phyloP scores from a whole-genome alignment of 2,797 vertebrate genomes.

The Amblyopsis hoosieri region DNA sequence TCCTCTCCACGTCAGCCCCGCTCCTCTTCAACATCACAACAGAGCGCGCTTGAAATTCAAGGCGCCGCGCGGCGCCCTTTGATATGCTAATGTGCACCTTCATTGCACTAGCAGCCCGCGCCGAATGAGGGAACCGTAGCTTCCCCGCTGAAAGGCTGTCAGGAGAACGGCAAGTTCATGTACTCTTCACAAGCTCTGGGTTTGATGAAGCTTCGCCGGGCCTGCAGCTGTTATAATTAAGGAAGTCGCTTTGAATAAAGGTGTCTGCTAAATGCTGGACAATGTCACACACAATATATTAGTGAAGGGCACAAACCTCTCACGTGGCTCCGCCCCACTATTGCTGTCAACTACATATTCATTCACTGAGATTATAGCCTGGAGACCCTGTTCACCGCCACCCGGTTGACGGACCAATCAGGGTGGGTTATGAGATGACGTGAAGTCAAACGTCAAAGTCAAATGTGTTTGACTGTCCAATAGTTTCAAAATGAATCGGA shows the following conservation, averaged over 20 bases:
- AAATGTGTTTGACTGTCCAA: no score
- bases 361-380: no score
- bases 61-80: slow-evolving; percentile 71
- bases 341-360: no score
- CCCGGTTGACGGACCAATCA: no score
- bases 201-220: slow-evolving; percentile 14
- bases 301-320: no score
- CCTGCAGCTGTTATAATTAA: slow-evolving; percentile 10
- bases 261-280: no score
- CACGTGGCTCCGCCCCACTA: no score
- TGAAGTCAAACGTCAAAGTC: no score
- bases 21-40: slow-evolving; percentile 78
- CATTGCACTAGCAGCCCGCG: slow-evolving; percentile 71
- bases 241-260: background rate
- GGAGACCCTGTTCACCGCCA: no score
- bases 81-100: slow-evolving; percentile 85
- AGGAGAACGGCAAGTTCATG: slow-evolving; percentile 59
- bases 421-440: no score
- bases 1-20: slow-evolving; percentile 70
- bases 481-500: no score
- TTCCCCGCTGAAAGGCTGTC: slow-evolving; percentile 58
- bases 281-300: no score
- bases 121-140: slow-evolving; percentile 65
- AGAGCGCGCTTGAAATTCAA: slow-evolving; percentile 79
- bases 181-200: slow-evolving; percentile 22